Base-by-base conservation (phyloP, 53 echinoderm and acorn worm species). In the Mesocentrotus franciscanus region DNA sequence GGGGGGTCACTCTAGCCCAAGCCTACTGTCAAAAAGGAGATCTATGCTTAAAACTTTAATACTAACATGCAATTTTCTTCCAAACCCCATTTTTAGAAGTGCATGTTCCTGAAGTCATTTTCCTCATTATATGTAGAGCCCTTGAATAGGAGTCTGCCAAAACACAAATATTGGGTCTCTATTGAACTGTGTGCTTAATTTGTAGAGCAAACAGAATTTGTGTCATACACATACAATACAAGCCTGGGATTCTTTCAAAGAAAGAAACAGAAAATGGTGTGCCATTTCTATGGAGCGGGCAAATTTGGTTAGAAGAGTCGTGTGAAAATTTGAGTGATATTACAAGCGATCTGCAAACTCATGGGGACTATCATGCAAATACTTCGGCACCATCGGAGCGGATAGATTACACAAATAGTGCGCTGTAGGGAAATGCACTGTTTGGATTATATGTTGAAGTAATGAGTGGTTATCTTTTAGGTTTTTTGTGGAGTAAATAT, bases 291-390 rank as follows among this genome's bases (percentile, higher is more conserved):
- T 58, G 87, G 87, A 58, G 87, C 26, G 14, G 57, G 87, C 9
- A 87, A 59, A 57, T 87, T 87, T 87, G 57, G 58, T 57, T 87
- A 57, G 87, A 87, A n/a, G 87, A 87, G 87, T 87, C 60, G 87
- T 87, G 87, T 87, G 58, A 87, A 87, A 87, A 87, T 59, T 13
- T 27, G 14, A 87, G 87, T 58, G 58, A 87, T 29, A 58, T 26
- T 26, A n/a, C 49, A 84, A 84, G 55, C 22, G 22, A 18, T 49
- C 9, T 49, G 84, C 39, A 84, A 84, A 87, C 87, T 55, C 24
- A 27, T 13, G 9, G 58, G 87, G 57, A 22, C 13, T 59, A n/a
- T 17, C 56, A 85, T 8, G 85, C 30, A 85, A 85, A 85, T 85
- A 85, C 24, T 85, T 55, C 0, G 15, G 9, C 56, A 85, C 10